Evolutionary conservation across 2,113 vertebrate species (phyloP).

Genomic region (Psephotus haematonotus): DNA sequence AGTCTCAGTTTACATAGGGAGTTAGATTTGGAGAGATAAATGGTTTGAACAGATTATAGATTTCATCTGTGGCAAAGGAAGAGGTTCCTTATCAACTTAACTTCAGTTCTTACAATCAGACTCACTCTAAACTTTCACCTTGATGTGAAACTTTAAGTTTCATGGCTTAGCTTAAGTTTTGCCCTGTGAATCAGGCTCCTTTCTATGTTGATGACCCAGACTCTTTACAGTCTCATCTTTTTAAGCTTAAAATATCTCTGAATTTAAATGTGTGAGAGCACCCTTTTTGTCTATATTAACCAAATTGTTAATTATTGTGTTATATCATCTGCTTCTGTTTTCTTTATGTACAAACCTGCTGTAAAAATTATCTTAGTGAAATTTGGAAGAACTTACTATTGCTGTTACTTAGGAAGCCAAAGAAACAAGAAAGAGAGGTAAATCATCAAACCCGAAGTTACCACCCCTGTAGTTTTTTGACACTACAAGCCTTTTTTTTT

Average conservation of each 20-base stretch:
- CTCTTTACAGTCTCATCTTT: not conserved
- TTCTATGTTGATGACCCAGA: not conserved
- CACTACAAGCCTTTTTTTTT: not conserved
- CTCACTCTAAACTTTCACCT: not conserved
- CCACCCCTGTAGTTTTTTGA: not conserved
- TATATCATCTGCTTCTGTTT: conserved; percentile 31
- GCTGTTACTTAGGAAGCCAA: not conserved
- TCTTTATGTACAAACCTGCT: not conserved
- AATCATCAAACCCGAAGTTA: not conserved
- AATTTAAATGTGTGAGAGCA: not conserved
- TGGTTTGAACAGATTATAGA: not conserved
- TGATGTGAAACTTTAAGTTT: not conserved
- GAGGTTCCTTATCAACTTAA: not conserved
- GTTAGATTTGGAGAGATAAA: not conserved
- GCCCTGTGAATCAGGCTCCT: not conserved
- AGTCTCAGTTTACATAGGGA: not conserved
- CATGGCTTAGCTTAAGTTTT: not conserved
- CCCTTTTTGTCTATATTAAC: not conserved
- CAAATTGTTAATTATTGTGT: not conserved
- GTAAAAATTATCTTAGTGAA: not conserved
- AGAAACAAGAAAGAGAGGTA: not conserved
- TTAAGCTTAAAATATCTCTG: not conserved
- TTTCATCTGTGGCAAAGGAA: not conserved
- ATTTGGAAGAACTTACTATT: not conserved
- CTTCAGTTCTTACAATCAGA: not conserved